A percentile compares a stretch with the other conserved stretches of the same genome.
These are phyloP conservation scores for Chloropsis cyanopogon DNA, from an alignment of 2,113 vertebrate genomes.

Conservation along the genomic window DNA sequence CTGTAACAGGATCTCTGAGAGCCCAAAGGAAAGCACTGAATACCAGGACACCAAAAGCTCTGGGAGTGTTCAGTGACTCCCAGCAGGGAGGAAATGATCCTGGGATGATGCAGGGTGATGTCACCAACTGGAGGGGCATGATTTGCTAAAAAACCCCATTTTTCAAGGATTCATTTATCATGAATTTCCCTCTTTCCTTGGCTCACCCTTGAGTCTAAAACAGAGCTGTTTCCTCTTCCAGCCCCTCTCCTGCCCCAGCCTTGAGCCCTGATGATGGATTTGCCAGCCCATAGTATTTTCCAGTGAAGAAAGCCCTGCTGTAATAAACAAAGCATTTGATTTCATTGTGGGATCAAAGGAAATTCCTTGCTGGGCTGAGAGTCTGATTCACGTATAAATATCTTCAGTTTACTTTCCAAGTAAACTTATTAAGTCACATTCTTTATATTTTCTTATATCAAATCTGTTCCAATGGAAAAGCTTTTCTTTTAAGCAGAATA, in stretches of 20 bases:
- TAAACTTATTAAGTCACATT: not conserved
- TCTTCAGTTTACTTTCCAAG: not conserved
- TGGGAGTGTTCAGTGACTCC: not conserved
- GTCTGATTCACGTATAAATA: not conserved
- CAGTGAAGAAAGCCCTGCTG: not conserved
- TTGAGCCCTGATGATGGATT: not conserved
- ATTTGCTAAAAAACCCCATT: rapidly evolving
- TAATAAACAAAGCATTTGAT: not conserved
- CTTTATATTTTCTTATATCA: not conserved
- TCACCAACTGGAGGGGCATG: not conserved
- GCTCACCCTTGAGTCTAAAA: not conserved
- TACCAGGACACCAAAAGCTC: not conserved
- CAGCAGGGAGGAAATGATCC: not conserved
- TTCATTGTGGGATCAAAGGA: not conserved
- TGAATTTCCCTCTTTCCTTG: not conserved
- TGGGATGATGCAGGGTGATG: not conserved
- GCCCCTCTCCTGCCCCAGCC: not conserved
- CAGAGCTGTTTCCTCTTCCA: not conserved
- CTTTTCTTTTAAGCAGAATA: not conserved
- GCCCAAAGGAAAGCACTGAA: not conserved
- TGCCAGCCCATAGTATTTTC: not conserved
- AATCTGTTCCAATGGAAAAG: not conserved
- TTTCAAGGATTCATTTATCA: not conserved
- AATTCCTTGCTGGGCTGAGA: not conserved
- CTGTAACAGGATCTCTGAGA: not conserved